A percentile compares a stretch with the other conserved stretches of the same genome.
Conservation (phyloP, 2,113 vertebrate species). For the Passer domesticus region DNA sequence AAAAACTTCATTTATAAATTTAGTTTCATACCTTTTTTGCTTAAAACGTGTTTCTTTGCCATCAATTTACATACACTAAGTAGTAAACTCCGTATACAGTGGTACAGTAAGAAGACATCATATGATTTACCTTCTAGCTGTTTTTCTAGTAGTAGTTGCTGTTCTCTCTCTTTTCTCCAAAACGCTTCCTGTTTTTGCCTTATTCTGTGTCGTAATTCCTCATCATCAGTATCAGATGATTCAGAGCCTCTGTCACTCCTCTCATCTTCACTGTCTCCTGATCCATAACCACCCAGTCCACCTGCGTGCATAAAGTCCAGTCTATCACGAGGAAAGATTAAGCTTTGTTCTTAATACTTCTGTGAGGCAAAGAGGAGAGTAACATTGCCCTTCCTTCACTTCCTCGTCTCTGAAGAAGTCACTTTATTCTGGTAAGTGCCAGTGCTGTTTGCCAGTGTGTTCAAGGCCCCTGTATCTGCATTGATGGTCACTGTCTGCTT, state of each 20-base stretch:
- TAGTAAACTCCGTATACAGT: not conserved
- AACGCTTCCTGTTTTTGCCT: slow-evolving; percentile 98
- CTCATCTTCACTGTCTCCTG: slow-evolving; percentile 95
- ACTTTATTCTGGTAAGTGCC: slow-evolving; percentile 71
- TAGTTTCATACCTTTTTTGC: not conserved
- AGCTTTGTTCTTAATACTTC: slow-evolving; percentile 70
- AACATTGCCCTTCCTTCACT: slow-evolving; percentile 74
- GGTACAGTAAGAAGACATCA: not conserved
- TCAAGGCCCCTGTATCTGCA: slow-evolving; percentile 59
- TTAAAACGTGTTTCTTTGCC: not conserved
- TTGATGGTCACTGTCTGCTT: slow-evolving; percentile 57
- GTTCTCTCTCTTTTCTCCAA: slow-evolving; percentile 94
- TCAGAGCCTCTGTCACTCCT: slow-evolving; percentile 90
- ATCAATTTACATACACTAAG: not conserved
- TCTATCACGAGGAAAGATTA: slow-evolving; percentile 77
- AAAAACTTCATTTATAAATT: not conserved
- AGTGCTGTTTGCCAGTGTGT: slow-evolving; percentile 49
- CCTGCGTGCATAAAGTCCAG: slow-evolving; percentile 95
- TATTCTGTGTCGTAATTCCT: slow-evolving; percentile 94
- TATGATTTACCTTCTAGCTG: slow-evolving; percentile 82
- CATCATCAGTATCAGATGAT: slow-evolving; percentile 97
- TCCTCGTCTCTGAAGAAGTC: slow-evolving; percentile 73
- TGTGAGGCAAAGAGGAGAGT: slow-evolving; percentile 73
- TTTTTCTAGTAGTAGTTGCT: slow-evolving; percentile 88
- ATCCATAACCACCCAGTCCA: slow-evolving; percentile 97